Conservation (phyloP, 2,888 invertebrate species). For the Galerucella pusilla region DNA sequence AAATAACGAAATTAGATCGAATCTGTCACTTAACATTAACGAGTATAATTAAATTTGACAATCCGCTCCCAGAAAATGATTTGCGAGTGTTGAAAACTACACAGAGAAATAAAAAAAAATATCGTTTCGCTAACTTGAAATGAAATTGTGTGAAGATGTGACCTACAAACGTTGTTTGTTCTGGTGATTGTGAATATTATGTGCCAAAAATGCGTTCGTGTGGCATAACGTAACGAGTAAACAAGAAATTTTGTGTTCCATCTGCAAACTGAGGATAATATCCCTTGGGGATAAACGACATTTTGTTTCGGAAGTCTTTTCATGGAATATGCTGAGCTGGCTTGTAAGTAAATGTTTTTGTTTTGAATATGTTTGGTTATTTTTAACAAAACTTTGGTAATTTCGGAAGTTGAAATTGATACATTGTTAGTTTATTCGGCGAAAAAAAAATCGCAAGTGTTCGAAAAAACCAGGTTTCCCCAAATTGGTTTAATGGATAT, state of each 20-base stretch:
- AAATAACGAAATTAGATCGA: conserved; percentile 1
- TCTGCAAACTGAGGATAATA: conserved; percentile 35
- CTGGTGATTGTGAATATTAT: conserved; percentile 36
- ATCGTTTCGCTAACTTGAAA: background rate
- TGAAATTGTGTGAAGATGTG: conserved; percentile 37
- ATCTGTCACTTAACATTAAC: conserved; percentile 8
- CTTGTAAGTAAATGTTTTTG: conserved; percentile 42
- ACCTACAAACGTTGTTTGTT: conserved; percentile 39
- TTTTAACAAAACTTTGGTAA: background rate
- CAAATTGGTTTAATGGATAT: too few species aligned
- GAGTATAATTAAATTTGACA: conserved; percentile 13
- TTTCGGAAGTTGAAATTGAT: too few species aligned
- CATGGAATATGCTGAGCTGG: conserved; percentile 44
- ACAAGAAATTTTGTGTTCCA: conserved; percentile 39
- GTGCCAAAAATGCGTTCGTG: conserved; percentile 39
- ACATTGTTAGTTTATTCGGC: too few species aligned
- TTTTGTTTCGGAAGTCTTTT: conserved; percentile 20
- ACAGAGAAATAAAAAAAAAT: conserved; percentile 13
- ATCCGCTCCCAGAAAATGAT: conserved; percentile 8
- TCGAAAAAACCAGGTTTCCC: too few species aligned
- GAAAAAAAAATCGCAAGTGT: too few species aligned
- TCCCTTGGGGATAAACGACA: conserved; percentile 26
- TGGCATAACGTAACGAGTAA: conserved; percentile 34
- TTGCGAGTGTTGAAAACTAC: conserved; percentile 7
- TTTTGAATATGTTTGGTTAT: background rate